Evolutionary conservation across 2,113 vertebrate species (phyloP).

Genomic region (Lepisosteus osseus): DNA sequence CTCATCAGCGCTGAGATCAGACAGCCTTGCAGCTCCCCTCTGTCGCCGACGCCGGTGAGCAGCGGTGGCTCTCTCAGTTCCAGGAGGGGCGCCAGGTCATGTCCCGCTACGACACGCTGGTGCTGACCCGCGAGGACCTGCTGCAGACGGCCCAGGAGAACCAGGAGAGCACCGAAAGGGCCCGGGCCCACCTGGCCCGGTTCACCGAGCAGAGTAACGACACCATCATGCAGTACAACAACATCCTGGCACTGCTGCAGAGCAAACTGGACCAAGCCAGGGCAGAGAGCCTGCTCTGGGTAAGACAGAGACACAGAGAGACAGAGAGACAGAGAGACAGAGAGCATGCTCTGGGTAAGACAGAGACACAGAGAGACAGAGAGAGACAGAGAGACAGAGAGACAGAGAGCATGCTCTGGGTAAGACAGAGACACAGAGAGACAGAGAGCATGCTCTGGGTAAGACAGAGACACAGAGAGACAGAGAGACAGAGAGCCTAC

Average conservation of each 20-base stretch:
- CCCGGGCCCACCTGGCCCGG: conserved; percentile 25
- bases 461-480: too few relatives aligned
- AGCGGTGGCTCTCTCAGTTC: conserved; percentile 47
- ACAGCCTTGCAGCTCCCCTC: too few relatives aligned
- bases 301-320: conserved; percentile 32
- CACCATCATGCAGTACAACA: conserved; percentile 35
- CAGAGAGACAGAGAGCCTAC: neutral
- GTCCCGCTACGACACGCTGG: conserved; percentile 45
- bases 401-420: too few relatives aligned
- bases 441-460: too few relatives aligned
- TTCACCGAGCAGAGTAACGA: conserved; percentile 33
- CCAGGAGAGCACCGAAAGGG: conserved; percentile 38
- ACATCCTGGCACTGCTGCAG: conserved; percentile 34
- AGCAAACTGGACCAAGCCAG: conserved; percentile 40
- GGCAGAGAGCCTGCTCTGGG: conserved; percentile 43
- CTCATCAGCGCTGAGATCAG: too few relatives aligned
- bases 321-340: too few relatives aligned
- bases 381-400: too few relatives aligned
- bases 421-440: too few relatives aligned
- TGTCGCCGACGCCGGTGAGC: too few relatives aligned
- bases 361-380: too few relatives aligned
- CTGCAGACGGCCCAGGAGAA: conserved; percentile 19
- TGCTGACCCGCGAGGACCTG: conserved; percentile 26
- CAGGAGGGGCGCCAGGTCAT: conserved; percentile 61
- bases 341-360: too few relatives aligned